Percentiles rank a stretch among this genome's conserved stretches.
Evolutionary conservation across 2,797 vertebrate species (phyloP).

Genomic region (Heteromormyrus szaboi): DNA sequence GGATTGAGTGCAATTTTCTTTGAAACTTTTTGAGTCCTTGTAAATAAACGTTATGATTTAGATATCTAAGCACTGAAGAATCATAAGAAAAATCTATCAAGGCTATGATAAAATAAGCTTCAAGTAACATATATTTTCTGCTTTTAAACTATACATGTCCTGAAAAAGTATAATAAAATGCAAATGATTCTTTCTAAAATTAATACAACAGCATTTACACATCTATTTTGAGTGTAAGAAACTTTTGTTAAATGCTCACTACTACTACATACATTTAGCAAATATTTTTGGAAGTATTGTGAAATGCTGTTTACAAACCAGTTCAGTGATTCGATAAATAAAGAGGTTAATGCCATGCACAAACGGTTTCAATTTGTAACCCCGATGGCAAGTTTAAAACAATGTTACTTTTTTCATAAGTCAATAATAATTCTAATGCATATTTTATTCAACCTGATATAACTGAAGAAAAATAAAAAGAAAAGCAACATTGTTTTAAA

Average conservation of each 20-base stretch:
- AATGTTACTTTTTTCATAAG: background rate
- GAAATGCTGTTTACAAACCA: background rate
- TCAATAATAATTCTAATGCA: background rate
- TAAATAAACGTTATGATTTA: background rate
- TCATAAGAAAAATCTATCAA: background rate
- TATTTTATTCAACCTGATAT: background rate
- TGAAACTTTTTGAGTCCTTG: background rate
- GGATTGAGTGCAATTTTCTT: background rate
- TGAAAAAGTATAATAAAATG: conserved; percentile 1
- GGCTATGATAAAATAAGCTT: background rate
- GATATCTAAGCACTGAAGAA: background rate
- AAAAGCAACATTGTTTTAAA: conserved; percentile 14
- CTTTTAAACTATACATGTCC: background rate
- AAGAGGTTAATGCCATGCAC: background rate
- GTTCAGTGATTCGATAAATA: background rate
- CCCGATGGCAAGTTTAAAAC: conserved; percentile 4
- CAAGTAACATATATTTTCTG: background rate
- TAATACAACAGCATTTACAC: background rate
- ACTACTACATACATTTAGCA: background rate
- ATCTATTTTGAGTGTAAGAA: background rate
- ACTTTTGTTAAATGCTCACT: background rate
- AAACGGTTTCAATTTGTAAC: background rate
- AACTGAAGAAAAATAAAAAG: background rate
- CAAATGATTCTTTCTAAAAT: background rate
- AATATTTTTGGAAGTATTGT: background rate